Evolutionary conservation across 2,113 vertebrate genomes (phyloP), one percentile per base, ranked within the genome.

Genomic region (Bubalus kerabau): DNA sequence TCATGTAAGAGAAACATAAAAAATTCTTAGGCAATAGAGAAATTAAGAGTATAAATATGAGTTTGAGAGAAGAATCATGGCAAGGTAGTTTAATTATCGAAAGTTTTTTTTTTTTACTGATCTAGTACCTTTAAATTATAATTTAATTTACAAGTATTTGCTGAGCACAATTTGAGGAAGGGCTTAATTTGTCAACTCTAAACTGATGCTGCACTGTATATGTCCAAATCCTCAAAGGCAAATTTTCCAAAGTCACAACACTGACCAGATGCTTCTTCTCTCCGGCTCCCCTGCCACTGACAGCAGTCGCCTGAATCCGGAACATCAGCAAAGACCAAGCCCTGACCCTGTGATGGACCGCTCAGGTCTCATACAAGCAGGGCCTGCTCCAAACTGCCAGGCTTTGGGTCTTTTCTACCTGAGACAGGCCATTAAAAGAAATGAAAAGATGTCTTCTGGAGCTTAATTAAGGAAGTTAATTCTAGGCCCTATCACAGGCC

Each of bases 391-490:
- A 60, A 82, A 52, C n/a, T 36, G 7, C 64, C 88, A 28, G 54
- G 81, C 43, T 96, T 28, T 12, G 54, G 85, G 64, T 87, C 85
- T 90, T 96, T 97, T 96, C 67, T 36, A 94, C 96, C 94, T 36
- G 91, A 97, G 97, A 95, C 83, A 95, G 96, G 95, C 97, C 98
- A 98, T 98, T 97, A 97, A 96, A 88, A 95, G 92, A 96, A 97
- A 97, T 91, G 83, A 97, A 94, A 97, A 96, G 88, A 94, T 98
- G 97, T 97, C 96, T 98, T 97, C 85, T 97, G 56, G 88, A 98
- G 97, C 80, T 98, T 98, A 97, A 98, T 98, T 98, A 98, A 98
- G 91, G 95, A 97, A 98, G 97, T 97, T 98, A 98, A 98, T 98
- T 97, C 71, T 54, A 97, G 88, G 67, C 46, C 96, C 85, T 86